Percentiles rank a stretch among this genome's conserved stretches.
Evolutionary conservation across 2,888 invertebrate species (phyloP).

Genomic region (Tortricodes alternella): DNA sequence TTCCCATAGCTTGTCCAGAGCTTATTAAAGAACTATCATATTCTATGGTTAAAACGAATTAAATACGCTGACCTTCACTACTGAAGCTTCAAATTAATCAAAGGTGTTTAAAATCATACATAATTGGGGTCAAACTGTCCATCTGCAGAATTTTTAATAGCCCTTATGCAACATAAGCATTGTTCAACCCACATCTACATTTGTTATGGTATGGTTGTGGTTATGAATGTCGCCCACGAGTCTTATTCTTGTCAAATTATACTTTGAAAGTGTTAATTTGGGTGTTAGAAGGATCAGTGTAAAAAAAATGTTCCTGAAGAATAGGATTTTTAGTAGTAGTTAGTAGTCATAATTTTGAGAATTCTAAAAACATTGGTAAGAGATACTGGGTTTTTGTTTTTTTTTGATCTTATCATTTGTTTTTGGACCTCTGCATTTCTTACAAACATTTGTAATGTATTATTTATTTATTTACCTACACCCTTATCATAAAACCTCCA

Average conservation of each 20-base stretch:
- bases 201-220: no score
- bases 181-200: conserved; percentile 59
- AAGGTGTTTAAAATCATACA: conserved; percentile 7
- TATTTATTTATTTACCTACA: no score
- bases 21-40: no score
- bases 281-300: conserved; percentile 3
- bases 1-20: no score
- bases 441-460: no score
- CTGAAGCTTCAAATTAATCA: conserved; percentile 10
- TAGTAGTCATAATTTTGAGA: no score
- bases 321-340: neutral
- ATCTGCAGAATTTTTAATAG: conserved; percentile 41
- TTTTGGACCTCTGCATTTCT: no score
- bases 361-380: no score
- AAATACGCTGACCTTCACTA: conserved; percentile 11
- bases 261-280: conserved; percentile 37
- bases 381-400: no score
- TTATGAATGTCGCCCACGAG: conserved; percentile 38
- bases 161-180: conserved; percentile 53
- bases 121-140: conserved; percentile 34
- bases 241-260: conserved; percentile 38
- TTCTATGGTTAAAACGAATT: conserved; percentile 1
- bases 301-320: neutral
- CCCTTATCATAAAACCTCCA: no score
- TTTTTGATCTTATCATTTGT: no score